Evolutionary conservation across 2,888 invertebrate species (phyloP), one percentile per base, ranked within the genome.

Genomic region (Watsonalla cultraria): DNA sequence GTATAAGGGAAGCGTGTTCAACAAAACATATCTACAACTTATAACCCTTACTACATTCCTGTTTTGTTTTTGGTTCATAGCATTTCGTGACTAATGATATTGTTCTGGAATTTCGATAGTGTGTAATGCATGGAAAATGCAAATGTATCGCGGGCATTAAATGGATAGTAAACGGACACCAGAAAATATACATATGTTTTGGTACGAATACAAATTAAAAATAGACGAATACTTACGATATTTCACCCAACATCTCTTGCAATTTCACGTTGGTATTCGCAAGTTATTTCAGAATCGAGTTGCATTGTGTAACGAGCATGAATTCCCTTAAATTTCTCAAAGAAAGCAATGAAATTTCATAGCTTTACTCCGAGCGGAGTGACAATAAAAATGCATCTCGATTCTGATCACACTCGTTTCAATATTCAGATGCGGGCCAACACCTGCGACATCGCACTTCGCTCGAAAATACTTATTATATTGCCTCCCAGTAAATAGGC

Each of bases 361-460:
- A 72, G 78, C 80, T 76, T 74, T 76, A 80, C 80, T 80, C 80
- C 74, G 11, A 64, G 71, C 72, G 70, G 71, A 78, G 78, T 84
- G 84, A 87, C 86, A 88, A 87, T 89, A 89, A 90, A 89, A 88
- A 76, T 90, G 88, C 90, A 88, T 88, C 82, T 81, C 87, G 80
- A 87, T 90, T 87, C 89, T 80, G 85, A 86, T 87, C 88, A 87
- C 87, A 88, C 78, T 76, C 84, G 78, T 82, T 84, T 78, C 85
- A 76, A 87, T 89, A 86, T 88, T 86, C 85, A 82, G 80, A 83
- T 80, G 76, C 75, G 80, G 71, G 74, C 66, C 75, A 76, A 72
- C 90, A 89, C 87, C 89, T 89, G 90, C 76, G 88, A 77, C 87
- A 68, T 71, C 70, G 72, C 66, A 69, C 72, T 70, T 70, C 75